phyloP scores from a whole-genome alignment of 2,113 vertebrate species.

The Mustela lutreola region DNA sequence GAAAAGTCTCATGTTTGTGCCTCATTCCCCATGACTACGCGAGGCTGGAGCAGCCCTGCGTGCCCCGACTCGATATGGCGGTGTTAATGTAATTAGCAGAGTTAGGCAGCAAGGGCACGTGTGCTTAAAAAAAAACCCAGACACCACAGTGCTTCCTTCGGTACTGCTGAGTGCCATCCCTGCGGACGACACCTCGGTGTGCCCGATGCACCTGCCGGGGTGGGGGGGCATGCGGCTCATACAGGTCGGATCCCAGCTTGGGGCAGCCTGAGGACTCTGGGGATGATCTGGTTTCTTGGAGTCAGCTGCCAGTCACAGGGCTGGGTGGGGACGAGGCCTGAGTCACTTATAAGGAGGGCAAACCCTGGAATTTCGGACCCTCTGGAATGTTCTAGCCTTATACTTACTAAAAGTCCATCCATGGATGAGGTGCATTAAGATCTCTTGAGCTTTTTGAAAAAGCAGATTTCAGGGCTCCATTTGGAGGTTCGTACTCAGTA shows the following conservation, averaged over 20 bases:
- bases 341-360: background rate
- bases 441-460: background rate
- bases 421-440: background rate
- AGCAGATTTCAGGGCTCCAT: background rate
- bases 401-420: background rate
- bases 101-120: fast-evolving
- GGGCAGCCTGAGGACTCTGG: background rate
- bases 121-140: background rate
- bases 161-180: no score
- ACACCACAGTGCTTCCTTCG: background rate
- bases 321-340: background rate
- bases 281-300: background rate
- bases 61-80: background rate
- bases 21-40: background rate
- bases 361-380: background rate
- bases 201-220: fast-evolving
- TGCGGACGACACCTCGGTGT: fast-evolving
- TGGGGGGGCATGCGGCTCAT: fast-evolving
- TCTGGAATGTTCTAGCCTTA: background rate
- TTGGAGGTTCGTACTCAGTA: background rate
- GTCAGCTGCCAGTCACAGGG: background rate
- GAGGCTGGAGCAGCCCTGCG: background rate
- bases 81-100: background rate
- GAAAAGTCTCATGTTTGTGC: background rate
- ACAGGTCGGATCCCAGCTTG: background rate